Base-by-base conservation (phyloP, 2,888 invertebrate species). In the Tachina fera region DNA sequence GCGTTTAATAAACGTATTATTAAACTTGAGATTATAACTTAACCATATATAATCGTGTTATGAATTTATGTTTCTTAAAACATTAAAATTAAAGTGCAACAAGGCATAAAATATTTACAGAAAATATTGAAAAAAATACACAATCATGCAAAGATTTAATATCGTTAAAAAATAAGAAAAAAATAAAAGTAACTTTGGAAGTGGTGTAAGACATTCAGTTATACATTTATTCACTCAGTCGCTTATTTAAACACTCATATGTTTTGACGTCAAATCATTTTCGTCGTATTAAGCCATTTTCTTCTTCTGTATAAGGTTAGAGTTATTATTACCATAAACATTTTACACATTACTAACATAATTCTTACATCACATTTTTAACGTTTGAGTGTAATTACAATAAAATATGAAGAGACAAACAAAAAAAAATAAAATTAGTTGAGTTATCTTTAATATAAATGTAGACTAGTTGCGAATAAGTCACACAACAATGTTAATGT, bases 271-370 rank as follows among this genome's bases (percentile, higher is more conserved):
- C 9, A 68, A 49, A 68, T 47, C 41, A 9, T 45, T 49, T 68
- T 43, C 10, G 43, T 16, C n/a, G 61, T 5, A 16, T 43, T 61
- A 63, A 74, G 51, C 10, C 56, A 56, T 56, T 74, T 71, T 58
- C n/a, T 65, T 47, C 31, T 58, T 41, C 53, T 45, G 5, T 78
- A 71, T 75, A 67, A 75, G 78, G 78, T 82, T 79, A 80, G 61
- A 78, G 60, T 68, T 68, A 45, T 72, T 83, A 80, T 75, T 31
- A 82, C 51, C 77, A 85, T 70, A 79, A 79, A 80, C 76, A 56
- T 80, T 78, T 86, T 56, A 83, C 79, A 83, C 79, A 72, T 76
- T 80, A 80, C 86, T 80, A 76, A 83, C 79, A 71, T 43, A 31
- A 61, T 83, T 86, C 43, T 86, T 86, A 83, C 79, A 75, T 72